Conservation (phyloP, 2,797 vertebrate genomes). For the Yasuhikotakia modesta region DNA sequence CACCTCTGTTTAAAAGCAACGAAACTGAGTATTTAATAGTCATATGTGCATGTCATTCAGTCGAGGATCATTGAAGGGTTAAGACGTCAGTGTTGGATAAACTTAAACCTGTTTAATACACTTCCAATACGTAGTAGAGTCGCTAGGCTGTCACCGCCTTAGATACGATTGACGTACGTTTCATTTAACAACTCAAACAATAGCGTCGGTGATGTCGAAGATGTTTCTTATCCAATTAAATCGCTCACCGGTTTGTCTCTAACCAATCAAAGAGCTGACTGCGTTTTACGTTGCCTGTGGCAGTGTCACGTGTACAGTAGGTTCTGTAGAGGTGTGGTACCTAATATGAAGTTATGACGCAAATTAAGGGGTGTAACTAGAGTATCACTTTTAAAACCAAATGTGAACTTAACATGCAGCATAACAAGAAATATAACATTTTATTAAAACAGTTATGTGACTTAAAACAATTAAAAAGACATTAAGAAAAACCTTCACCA, state of each 20-base stretch:
- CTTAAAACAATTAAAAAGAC: not conserved
- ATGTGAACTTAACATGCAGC: conserved; percentile 2
- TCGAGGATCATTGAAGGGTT: not conserved
- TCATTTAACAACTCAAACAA: conserved; percentile 70
- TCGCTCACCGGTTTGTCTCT: conserved; percentile 56
- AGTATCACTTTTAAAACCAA: not conserved
- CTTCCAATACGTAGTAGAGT: no score
- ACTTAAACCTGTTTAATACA: no score
- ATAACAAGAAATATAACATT: not conserved
- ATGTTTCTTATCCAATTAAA: conserved; percentile 64
- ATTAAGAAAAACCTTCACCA: not conserved
- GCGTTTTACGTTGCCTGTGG: conserved; percentile 44
- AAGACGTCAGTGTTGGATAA: not conserved
- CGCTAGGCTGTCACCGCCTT: conserved; percentile 63
- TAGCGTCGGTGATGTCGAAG: conserved; percentile 63
- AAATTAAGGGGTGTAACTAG: conserved; percentile 66
- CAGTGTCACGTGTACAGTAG: conserved; percentile 72
- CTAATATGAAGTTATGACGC: conserved; percentile 49
- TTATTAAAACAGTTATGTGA: not conserved
- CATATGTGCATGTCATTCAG: not conserved
- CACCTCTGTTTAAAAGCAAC: conserved; percentile 39
- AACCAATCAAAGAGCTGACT: conserved; percentile 68
- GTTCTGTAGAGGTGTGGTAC: conserved; percentile 69
- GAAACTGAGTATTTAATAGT: not conserved
- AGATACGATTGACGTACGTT: conserved; percentile 74